These are phyloP conservation scores for Condylostylus longicornis DNA, from an alignment of 1,140 invertebrate genomes.

Conservation along the genomic window DNA sequence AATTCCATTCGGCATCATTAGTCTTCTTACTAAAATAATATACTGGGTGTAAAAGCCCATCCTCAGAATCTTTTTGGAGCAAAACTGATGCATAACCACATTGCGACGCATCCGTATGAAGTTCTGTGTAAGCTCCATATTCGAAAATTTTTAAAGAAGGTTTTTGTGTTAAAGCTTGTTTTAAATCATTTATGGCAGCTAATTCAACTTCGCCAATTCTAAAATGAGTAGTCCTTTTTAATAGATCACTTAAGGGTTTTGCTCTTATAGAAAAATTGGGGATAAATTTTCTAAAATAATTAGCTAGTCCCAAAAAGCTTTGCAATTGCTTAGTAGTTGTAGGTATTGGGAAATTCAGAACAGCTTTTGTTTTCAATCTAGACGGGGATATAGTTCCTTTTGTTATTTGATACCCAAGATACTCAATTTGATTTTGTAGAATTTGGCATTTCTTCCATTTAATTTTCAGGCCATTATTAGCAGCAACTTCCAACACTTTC, in stretches of 20 bases:
- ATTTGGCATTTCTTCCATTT: constrained; percentile 19
- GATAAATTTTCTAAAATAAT: constrained; percentile 25
- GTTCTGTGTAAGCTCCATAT: constrained; percentile 12
- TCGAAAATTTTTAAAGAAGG: constrained; percentile 23
- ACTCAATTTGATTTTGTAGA: constrained; percentile 8
- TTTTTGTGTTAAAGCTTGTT: constrained; percentile 10
- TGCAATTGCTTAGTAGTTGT: constrained; percentile 16
- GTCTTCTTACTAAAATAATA: constrained; percentile 19
- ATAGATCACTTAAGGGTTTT: constrained; percentile 11
- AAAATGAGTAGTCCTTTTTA: constrained; percentile 7
- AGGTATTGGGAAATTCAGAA: constrained; percentile 17
- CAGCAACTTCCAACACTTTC: background rate
- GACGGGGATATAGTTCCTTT: constrained; percentile 11
- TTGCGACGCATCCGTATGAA: constrained; percentile 19
- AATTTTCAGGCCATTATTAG: constrained; percentile 2
- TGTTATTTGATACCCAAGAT: constrained; percentile 12
- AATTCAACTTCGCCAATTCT: constrained; percentile 5
- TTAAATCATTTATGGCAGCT: constrained; percentile 14
- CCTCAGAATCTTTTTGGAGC: constrained; percentile 4
- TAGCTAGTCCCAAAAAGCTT: constrained; percentile 19
- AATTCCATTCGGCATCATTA: constrained; percentile 17
- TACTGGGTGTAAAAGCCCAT: constrained; percentile 17
- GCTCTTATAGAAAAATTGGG: constrained; percentile 13
- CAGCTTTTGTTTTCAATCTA: constrained; percentile 15
- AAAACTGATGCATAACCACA: constrained; percentile 2